These are phyloP conservation scores for Apostichopus japonicus DNA, from an alignment of 35 echinoderm and acorn worm genomes.

Conservation along the genomic window DNA sequence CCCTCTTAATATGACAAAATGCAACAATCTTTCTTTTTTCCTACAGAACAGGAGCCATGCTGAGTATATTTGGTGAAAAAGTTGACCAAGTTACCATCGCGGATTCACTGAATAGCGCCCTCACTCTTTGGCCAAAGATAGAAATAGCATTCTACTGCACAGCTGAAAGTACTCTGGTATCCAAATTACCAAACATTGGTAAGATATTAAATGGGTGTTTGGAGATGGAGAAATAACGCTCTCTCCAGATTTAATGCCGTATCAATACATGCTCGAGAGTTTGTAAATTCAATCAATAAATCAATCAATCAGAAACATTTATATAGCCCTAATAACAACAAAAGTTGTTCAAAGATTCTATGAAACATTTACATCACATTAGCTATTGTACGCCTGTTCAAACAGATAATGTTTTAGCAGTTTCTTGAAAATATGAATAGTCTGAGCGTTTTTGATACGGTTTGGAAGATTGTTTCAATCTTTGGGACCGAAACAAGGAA, in stretches of 20 bases:
- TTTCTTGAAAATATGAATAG: neutral
- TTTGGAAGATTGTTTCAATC: too few relatives aligned
- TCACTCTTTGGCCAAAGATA: neutral
- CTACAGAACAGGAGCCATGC: neutral
- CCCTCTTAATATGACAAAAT: too few relatives aligned
- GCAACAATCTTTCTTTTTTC: neutral
- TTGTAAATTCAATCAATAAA: neutral
- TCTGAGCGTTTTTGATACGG: too few relatives aligned
- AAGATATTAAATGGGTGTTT: too few relatives aligned
- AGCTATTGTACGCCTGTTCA: neutral
- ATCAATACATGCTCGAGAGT: neutral
- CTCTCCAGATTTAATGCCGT: neutral
- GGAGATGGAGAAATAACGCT: neutral
- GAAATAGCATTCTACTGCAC: neutral
- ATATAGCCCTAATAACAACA: neutral
- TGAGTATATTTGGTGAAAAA: conserved; percentile 18
- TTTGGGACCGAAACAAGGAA: too few relatives aligned
- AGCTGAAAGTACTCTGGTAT: conserved; percentile 1
- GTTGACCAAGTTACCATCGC: neutral
- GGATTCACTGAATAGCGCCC: neutral
- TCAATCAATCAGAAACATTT: too few relatives aligned
- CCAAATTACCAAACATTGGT: neutral
- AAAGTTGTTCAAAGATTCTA: neutral
- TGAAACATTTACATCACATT: neutral
- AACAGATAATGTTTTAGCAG: neutral